These are phyloP conservation scores for Cerastoderma edule DNA, from an alignment of 2,888 invertebrate species.

Conservation along the genomic window DNA sequence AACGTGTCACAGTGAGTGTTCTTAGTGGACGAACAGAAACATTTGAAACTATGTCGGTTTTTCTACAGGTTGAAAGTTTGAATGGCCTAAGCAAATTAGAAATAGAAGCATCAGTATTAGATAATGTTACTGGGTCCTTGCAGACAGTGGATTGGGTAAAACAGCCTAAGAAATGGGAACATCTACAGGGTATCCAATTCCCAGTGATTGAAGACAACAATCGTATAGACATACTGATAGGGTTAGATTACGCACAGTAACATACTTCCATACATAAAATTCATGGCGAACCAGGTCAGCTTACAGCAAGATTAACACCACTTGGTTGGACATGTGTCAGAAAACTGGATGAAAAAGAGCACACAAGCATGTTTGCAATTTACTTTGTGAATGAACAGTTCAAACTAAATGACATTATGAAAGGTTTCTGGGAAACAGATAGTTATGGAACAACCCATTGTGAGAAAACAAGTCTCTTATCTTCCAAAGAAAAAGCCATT, in stretches of 20 bases:
- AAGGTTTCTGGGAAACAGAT: slow-evolving; percentile 50
- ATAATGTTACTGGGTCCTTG: slow-evolving; percentile 27
- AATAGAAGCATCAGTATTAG: slow-evolving; percentile 20
- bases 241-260: slow-evolving; percentile 48
- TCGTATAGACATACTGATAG: slow-evolving; percentile 44
- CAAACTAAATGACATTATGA: not conserved
- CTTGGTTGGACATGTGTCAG: slow-evolving; percentile 57
- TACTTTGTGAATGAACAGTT: not conserved
- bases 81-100: slow-evolving; percentile 7
- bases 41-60: slow-evolving; percentile 37
- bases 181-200: slow-evolving; percentile 21
- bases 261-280: slow-evolving; percentile 43
- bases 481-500: not conserved
- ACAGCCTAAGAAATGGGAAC: not conserved
- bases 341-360: not conserved
- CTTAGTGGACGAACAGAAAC: slow-evolving; percentile 36
- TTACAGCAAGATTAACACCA: slow-evolving; percentile 42
- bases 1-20: slow-evolving; percentile 32
- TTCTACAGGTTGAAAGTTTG: slow-evolving; percentile 22
- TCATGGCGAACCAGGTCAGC: slow-evolving; percentile 38
- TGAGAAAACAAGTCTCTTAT: not conserved
- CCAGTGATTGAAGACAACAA: not conserved
- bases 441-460: not conserved
- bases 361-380: not conserved
- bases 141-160: slow-evolving; percentile 26